Evolutionary conservation across 2,113 vertebrate species (phyloP).

Genomic region (Tautogolabrus adspersus): DNA sequence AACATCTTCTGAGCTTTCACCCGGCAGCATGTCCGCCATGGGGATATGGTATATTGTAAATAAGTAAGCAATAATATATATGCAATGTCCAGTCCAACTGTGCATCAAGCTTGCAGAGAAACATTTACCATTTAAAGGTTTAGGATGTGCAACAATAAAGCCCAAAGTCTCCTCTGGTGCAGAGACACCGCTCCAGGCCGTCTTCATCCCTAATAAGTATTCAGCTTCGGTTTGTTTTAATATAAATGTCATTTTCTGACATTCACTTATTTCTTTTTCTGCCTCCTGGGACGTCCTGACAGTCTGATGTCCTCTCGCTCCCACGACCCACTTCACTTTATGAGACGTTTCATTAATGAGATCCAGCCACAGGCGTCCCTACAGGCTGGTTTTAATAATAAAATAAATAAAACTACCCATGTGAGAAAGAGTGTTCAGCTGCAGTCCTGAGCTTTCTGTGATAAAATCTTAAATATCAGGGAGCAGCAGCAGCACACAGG

Average conservation of each 20-base stretch:
- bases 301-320: background rate
- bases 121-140: too few species aligned
- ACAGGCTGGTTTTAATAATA: slow-evolving; percentile 3
- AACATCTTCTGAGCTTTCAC: too few species aligned
- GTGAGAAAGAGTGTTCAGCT: slow-evolving; percentile 12
- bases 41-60: too few species aligned
- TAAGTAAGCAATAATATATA: too few species aligned
- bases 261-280: background rate
- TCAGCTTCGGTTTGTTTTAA: background rate
- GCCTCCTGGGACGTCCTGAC: background rate
- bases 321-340: slow-evolving; percentile 5
- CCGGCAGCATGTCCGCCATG: too few species aligned
- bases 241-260: background rate
- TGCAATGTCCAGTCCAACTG: too few species aligned
- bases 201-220: background rate
- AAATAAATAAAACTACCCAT: background rate
- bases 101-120: too few species aligned
- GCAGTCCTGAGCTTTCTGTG: background rate
- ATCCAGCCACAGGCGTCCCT: background rate
- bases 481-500: background rate
- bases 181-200: background rate
- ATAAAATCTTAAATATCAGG: slow-evolving; percentile 7
- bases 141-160: too few species aligned
- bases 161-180: too few species aligned
- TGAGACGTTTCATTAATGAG: slow-evolving; percentile 21